Evolutionary conservation across 2,888 invertebrate genomes (phyloP), one percentile per base, ranked within the genome.

Genomic region (Gandaritis pyraliata): DNA sequence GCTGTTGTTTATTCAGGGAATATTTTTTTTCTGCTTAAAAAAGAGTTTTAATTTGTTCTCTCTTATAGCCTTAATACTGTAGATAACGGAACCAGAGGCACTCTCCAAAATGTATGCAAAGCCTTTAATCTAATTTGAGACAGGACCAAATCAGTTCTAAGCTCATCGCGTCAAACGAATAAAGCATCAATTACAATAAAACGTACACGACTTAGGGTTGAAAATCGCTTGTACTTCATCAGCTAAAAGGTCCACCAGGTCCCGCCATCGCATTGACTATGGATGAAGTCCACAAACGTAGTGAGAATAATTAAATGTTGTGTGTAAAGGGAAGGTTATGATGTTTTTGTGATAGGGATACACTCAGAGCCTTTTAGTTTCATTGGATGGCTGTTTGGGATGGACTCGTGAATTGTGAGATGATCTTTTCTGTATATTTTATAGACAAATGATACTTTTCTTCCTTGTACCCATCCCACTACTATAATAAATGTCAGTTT

Each of bases 181-280:
- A 52, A 66, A 65, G 61, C 53, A 61, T 52, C 61, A 61, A 74
- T 77, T 66, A 75, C 72, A 76, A 80, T 81, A 76, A 78, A 77
- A 77, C 71, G 71, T 72, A 58, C 66, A 72, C 67, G 62, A 57
- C 59, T 75, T 79, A 82, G 72, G 72, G 67, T 69, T 63, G 64
- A 72, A 58, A 75, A 72, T 77, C 62, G 77, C 73, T 66, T 79
- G 73, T 70, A 65, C 71, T 74, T 85, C 83, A 86, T 86, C 83
- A 83, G 79, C 81, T 84, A 86, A 86, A 82, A 85, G 85, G 83
- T 77, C 80, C 77, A 64, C 66, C 59, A 72, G 72, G 73, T 68
- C 71, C 51, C 73, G 47, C 73, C 73, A 64, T 71, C 69, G 66
- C 82, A 86, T 86, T 86, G 87, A 86, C 86, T 87, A 87, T 87